Evolutionary conservation across 2,113 vertebrate species (phyloP).

Genomic region (Chaetops frenatus): DNA sequence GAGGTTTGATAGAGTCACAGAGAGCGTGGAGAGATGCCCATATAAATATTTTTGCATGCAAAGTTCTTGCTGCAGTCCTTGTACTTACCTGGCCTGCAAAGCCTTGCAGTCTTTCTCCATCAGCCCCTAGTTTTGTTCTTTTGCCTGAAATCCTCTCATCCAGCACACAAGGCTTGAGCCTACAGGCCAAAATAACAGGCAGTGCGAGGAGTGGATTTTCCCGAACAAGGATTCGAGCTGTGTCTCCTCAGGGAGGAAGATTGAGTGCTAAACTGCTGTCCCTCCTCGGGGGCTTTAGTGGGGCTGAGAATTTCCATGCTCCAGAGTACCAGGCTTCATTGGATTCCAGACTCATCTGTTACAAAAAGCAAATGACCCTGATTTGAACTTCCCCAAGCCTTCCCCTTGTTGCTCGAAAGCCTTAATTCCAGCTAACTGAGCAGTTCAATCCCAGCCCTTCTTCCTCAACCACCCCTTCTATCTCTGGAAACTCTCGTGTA

Average conservation of each 20-base stretch:
- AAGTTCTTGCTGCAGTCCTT: not conserved
- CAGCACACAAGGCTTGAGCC: not conserved
- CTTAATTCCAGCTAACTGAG: not conserved
- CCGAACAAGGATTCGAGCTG: not conserved
- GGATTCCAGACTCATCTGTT: not conserved
- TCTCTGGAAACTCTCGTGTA: not conserved
- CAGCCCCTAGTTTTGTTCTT: not conserved
- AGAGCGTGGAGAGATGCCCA: not conserved
- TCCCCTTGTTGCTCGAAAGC: not conserved
- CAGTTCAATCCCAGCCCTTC: not conserved
- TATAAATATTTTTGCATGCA: too few relatives aligned
- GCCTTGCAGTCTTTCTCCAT: not conserved
- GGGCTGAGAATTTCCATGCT: not conserved
- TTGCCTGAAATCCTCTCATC: not conserved
- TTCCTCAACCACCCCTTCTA: not conserved
- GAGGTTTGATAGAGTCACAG: not conserved
- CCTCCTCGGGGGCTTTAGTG: not conserved
- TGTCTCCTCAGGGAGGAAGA: not conserved
- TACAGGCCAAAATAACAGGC: not conserved
- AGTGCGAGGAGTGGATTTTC: not conserved
- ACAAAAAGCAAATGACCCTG: conserved; percentile 10
- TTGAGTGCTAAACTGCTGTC: not conserved
- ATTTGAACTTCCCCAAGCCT: conserved; percentile 22
- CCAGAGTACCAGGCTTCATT: not conserved
- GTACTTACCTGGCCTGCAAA: not conserved